Base-by-base conservation (phyloP, 2,797 vertebrate species). In the Pseudochirops cupreus region DNA sequence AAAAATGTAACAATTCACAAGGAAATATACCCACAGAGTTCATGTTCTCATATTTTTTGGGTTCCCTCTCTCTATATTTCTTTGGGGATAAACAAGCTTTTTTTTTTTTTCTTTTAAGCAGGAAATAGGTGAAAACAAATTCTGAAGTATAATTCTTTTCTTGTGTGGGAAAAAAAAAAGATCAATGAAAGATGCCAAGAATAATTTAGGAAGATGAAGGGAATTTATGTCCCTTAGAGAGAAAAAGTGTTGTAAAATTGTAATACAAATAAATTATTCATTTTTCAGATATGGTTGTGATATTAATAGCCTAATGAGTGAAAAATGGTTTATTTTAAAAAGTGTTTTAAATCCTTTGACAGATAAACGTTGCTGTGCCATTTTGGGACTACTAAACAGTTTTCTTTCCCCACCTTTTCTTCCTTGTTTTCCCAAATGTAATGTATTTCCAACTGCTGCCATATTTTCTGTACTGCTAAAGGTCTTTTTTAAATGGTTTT, bases 251-350 rank as follows among this genome's bases (percentile, higher is more conserved):
- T 82, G 21, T 39, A 53, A 91, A 82, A 92, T 53, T 56, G 91
- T 91, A 95, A 94, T 91, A 90, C 67, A 96, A 94, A 39, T 46
- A 53, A 96, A 94, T 91, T 67, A 93, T 94, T 93, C 94, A 95
- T 82, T 74, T 87, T 24, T 62, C 55, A 94, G 52, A 91, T 90
- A 58, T 93, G 82, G 74, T 95, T 93, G 26, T 50, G 0, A 62
- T 94, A 31, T 82, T 92, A 95, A 87, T 92, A 91, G 90, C 0
- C 16, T 52, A 87, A 55, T 82, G 10, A 87, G 74, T 90, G 74
- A 91, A 21, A 94, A 95, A 93, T 94, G 9, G 0, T 54, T 52
- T 92, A n/a, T 94, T 97, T 94, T 89, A 87, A 95, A 33, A 7
- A 82, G 92, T n/a, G 11, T 92, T 50, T 92, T 91, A 5, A 28